These are phyloP conservation scores for Aphelinus certus DNA, from an alignment of 1,140 invertebrate genomes.

Conservation along the genomic window DNA sequence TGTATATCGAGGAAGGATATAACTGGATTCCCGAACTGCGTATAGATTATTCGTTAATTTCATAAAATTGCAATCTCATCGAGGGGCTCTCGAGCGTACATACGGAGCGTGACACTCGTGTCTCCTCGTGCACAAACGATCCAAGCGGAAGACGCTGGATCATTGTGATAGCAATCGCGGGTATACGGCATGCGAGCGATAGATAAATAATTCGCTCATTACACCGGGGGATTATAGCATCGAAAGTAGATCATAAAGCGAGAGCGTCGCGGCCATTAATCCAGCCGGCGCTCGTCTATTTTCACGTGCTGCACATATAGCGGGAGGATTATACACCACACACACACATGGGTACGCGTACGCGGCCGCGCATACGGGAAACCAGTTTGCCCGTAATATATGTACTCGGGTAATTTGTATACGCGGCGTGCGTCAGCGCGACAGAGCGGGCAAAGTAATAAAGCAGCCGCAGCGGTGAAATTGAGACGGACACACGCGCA, in stretches of 20 bases:
- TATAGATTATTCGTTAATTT: no score
- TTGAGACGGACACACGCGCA: not conserved
- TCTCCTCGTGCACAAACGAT: no score
- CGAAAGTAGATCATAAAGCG: not conserved
- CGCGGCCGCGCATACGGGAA: not conserved
- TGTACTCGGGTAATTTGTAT: conserved; percentile 22
- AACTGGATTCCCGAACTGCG: no score
- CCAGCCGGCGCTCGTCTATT: not conserved
- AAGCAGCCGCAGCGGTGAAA: not conserved
- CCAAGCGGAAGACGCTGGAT: no score
- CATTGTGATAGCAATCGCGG: no score
- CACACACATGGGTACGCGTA: no score
- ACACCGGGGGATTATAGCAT: not conserved
- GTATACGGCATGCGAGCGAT: not conserved
- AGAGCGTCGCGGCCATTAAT: not conserved
- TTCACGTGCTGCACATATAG: not conserved
- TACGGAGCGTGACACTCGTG: no score
- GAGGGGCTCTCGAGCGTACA: no score
- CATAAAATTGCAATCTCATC: no score
- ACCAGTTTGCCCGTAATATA: conserved; percentile 11
- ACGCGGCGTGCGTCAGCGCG: conserved; percentile 7
- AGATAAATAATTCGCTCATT: conserved; percentile 10
- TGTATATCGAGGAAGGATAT: no score
- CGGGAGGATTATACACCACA: no score
- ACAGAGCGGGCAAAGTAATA: not conserved